Percentiles rank a stretch among this genome's conserved stretches.
Evolutionary conservation across 1,140 invertebrate genomes (phyloP).

Genomic region (Drosophila persimilis): DNA sequence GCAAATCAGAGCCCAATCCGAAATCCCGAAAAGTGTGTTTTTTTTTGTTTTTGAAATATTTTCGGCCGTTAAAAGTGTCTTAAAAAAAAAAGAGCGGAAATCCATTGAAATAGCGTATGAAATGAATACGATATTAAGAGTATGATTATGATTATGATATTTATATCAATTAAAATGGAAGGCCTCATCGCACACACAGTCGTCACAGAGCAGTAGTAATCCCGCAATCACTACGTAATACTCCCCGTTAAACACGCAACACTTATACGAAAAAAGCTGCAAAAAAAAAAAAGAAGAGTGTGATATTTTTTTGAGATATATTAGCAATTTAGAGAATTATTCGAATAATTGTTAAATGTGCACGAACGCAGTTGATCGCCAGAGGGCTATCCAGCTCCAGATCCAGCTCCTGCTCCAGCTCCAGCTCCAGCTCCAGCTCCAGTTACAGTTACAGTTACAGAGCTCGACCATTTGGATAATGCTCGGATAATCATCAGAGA

Average conservation of each 20-base stretch:
- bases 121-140: too few species aligned
- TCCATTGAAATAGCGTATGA: conserved; percentile 24
- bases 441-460: too few species aligned
- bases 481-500: conserved; percentile 63
- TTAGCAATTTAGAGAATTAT: conserved; percentile 69
- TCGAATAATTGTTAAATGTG: conserved; percentile 53
- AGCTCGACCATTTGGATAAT: conserved; percentile 62
- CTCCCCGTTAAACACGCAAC: conserved; percentile 29
- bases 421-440: too few species aligned
- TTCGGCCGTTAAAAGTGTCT: conserved; percentile 68
- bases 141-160: not conserved
- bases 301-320: conserved; percentile 64
- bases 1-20: too few species aligned
- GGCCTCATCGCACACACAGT: conserved; percentile 6
- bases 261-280: conserved; percentile 44
- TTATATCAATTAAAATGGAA: conserved; percentile 39
- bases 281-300: conserved; percentile 44
- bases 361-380: conserved; percentile 11
- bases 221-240: too few species aligned
- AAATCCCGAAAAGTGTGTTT: too few species aligned
- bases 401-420: too few species aligned
- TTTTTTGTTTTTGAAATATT: too few species aligned
- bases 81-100: conserved; percentile 44
- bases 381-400: conserved; percentile 2
- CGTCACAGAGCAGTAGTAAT: not conserved